Evolutionary conservation across 1,140 invertebrate genomes (phyloP).

Genomic region (Papilio xuthus): DNA sequence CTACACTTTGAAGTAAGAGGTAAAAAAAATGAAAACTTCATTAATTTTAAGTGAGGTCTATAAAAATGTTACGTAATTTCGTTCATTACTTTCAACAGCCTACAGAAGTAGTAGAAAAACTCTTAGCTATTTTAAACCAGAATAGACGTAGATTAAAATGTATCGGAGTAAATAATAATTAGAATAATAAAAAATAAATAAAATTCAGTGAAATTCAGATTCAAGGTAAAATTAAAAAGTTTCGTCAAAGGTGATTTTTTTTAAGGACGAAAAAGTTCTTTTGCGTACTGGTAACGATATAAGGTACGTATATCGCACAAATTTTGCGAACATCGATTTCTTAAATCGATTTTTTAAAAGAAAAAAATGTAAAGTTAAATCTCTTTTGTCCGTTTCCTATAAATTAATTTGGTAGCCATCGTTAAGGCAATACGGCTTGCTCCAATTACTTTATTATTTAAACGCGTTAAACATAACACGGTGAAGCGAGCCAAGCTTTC

Average conservation of each 20-base stretch:
- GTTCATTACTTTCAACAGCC: slow-evolving; percentile 3
- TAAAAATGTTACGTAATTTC: slow-evolving; percentile 17
- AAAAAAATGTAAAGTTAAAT: too few species aligned
- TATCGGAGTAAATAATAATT: not conserved
- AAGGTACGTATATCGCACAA: too few species aligned
- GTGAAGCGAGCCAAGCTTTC: slow-evolving; percentile 25
- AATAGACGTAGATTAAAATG: not conserved
- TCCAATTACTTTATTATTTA: slow-evolving; percentile 33
- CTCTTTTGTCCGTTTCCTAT: not conserved
- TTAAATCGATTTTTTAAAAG: too few species aligned
- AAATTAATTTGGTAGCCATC: slow-evolving; percentile 4
- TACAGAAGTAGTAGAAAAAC: not conserved
- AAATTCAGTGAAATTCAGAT: too few species aligned
- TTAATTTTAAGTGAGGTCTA: slow-evolving; percentile 24
- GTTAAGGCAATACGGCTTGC: slow-evolving; percentile 20
- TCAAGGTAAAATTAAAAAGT: too few species aligned
- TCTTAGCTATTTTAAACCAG: not conserved
- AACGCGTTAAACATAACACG: slow-evolving; percentile 34
- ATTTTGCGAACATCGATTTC: too few species aligned
- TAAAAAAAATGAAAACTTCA: slow-evolving; percentile 16
- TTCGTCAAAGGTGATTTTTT: too few species aligned
- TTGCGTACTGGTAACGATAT: too few species aligned
- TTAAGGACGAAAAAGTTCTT: too few species aligned
- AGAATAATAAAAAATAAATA: too few species aligned
- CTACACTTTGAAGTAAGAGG: slow-evolving; percentile 14